Evolutionary conservation across 2,888 invertebrate genomes (phyloP).

Genomic region (Acrobasis consociella): DNA sequence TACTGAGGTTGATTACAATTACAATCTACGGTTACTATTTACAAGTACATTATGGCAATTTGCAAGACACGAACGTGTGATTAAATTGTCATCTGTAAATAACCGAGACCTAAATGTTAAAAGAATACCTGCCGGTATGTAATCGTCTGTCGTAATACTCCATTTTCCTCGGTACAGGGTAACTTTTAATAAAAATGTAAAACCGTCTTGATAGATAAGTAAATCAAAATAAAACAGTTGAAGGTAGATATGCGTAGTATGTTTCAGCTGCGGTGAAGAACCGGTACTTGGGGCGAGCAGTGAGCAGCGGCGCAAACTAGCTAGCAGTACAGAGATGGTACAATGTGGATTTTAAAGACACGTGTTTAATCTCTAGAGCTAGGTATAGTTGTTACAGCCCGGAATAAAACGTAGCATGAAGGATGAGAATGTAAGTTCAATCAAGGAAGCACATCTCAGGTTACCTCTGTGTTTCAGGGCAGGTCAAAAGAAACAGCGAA

Average conservation of each 20-base stretch:
- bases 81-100: slow-evolving; percentile 21
- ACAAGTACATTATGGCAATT: slow-evolving; percentile 11
- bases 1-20: slow-evolving; percentile 1
- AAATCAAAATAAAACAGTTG: slow-evolving; percentile 80
- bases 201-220: slow-evolving; percentile 62
- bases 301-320: slow-evolving; percentile 16
- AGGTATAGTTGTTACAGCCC: too few species aligned
- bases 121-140: slow-evolving; percentile 7
- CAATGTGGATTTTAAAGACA: too few species aligned
- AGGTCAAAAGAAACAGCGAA: too few species aligned
- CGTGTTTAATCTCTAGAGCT: too few species aligned
- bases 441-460: too few species aligned
- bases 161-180: slow-evolving; percentile 6
- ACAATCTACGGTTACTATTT: neutral
- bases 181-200: slow-evolving; percentile 44
- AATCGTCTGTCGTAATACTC: slow-evolving; percentile 2
- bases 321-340: neutral
- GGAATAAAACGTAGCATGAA: too few species aligned
- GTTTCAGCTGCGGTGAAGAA: slow-evolving; percentile 74
- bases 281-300: slow-evolving; percentile 56
- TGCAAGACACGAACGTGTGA: slow-evolving; percentile 5
- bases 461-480: too few species aligned
- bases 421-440: too few species aligned
- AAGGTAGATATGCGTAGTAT: slow-evolving; percentile 51
- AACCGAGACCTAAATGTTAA: slow-evolving; percentile 16